Base-by-base conservation (phyloP, 2,888 invertebrate species). In the Mylabris sibirica region DNA sequence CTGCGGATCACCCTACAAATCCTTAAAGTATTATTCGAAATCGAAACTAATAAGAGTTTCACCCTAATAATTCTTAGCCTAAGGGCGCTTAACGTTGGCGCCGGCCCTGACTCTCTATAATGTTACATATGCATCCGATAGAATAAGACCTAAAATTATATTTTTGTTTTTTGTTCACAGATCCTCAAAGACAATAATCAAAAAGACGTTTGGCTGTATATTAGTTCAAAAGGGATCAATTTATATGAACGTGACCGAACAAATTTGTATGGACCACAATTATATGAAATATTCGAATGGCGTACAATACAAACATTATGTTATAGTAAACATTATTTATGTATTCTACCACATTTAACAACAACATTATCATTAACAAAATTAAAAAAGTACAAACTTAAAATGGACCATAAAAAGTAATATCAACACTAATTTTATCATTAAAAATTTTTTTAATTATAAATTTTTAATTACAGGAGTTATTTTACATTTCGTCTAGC, bases 401-500 rank as follows among this genome's bases (percentile, higher is more conserved):
- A 89, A 85, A 91, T 93, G 91, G 87, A 89, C 75, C 89, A 91
- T 68, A 90, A 90, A 81, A 93, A 93, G 90, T 90, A 82, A 87
- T 87, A 82, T 59, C 8, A 20, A 59, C 41, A 14, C 34, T 14
- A 11, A 24, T 61, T 17, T 61, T 61, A 26, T 49, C 17, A 24
- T 49, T 22, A 6, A 60, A 3, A 1, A 41, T 62, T 30, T n/a
- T 57, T 53, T n/a, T 66, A 17, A 24, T 17, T 24, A 3, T 41
- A 4, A 44, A n/a, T 11, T 26, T 20, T 61, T 66, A 12, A 4
- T 61, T 22, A n/a, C 80, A 89, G 90, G 84, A 92, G 92, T 79
- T 92, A 90, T 80, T 93, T 92, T 79, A 89, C 92, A 68, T 93
- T 93, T 84, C 91, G 91, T 84, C 83, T 93, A 70, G 92, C 92